Evolutionary conservation across 2,888 invertebrate species (phyloP), one percentile per base, ranked within the genome.

Genomic region (Andrena dorsata): DNA sequence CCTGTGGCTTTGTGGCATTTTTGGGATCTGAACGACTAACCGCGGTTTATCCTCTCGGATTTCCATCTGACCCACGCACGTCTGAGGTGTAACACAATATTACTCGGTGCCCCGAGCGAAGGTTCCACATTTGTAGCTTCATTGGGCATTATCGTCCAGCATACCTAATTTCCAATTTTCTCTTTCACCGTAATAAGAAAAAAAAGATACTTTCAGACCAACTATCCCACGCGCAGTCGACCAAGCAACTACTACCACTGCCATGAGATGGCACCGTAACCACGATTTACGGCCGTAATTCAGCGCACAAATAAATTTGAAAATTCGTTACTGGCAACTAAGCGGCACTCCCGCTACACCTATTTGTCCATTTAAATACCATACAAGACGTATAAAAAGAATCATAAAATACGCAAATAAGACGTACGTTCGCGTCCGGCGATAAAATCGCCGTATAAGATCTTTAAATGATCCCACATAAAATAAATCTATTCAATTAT

Each of bases 11-110:
- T 58, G 69, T 60, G 63, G 79, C 74, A 79, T 79, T 79, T 79
- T 80, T 75, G 75, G 75, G 63, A 47, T 56, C 64, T 23, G 73
- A 72, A 63, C 65, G 60, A 65, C 70, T 69, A 69, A 76, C 76
- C 73, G 80, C 64, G 72, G 76, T 76, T 80, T 69, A 73, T 72
- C 76, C 28, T 80, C 80, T 80, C 80, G 61, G 58, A 72, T 80
- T 80, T 80, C 80, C 47, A 76, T 35, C 64, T 72, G 76, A 64
- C 63, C 80, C 80, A 76, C 63, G 75, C 61, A 66, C 35, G 63
- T 56, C 76, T 68, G 53, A 41, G 79, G 28, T 60, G 76, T 80
- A 80, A 80, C 30, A 76, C 65, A 76, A 76, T 80, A 80, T 80
- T 66, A 56, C 41, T 26, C 58, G 69, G 30, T 63, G 32, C 26